phyloP scores from a whole-genome alignment of 2,888 invertebrate genomes.

The Amiota mariae region DNA sequence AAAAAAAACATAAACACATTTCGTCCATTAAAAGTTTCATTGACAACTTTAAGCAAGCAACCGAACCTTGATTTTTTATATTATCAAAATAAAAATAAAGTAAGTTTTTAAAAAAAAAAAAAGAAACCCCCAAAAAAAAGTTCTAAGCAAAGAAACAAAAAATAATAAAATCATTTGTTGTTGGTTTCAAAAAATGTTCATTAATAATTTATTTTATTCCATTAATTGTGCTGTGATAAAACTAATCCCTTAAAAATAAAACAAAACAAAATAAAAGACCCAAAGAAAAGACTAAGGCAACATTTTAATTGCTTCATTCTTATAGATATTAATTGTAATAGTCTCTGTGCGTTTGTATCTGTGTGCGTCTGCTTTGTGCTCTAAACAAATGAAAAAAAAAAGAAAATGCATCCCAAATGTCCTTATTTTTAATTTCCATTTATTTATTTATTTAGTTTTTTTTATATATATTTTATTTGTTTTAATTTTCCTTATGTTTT shows the following conservation, averaged over 20 bases:
- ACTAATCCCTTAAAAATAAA: constrained; percentile 51
- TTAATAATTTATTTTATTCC: constrained; percentile 39
- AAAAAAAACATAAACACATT: constrained; percentile 43
- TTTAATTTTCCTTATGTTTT: constrained; percentile 47
- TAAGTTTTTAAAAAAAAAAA: constrained; percentile 41
- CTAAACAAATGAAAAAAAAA: constrained; percentile 13
- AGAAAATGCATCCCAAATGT: constrained; percentile 3
- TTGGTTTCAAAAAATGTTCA: constrained; percentile 52
- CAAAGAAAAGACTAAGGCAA: constrained; percentile 30
- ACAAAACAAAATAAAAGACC: constrained; percentile 27
- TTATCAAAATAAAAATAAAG: neutral
- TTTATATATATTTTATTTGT: constrained; percentile 32
- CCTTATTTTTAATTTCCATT: constrained; percentile 6
- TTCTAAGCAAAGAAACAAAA: constrained; percentile 32
- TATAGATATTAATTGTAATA: neutral
- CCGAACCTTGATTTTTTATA: constrained; percentile 36
- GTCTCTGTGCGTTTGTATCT: constrained; percentile 39
- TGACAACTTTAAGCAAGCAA: constrained; percentile 42
- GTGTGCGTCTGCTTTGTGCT: constrained; percentile 35
- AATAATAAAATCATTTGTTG: constrained; percentile 45
- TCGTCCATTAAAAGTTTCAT: constrained; percentile 58
- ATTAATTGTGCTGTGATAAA: constrained; percentile 66
- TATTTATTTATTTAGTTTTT: neutral
- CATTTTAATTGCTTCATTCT: constrained; percentile 31
- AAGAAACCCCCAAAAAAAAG: constrained; percentile 7